Conservation (phyloP, 1,140 invertebrate genomes). For the Orchesella cincta region DNA sequence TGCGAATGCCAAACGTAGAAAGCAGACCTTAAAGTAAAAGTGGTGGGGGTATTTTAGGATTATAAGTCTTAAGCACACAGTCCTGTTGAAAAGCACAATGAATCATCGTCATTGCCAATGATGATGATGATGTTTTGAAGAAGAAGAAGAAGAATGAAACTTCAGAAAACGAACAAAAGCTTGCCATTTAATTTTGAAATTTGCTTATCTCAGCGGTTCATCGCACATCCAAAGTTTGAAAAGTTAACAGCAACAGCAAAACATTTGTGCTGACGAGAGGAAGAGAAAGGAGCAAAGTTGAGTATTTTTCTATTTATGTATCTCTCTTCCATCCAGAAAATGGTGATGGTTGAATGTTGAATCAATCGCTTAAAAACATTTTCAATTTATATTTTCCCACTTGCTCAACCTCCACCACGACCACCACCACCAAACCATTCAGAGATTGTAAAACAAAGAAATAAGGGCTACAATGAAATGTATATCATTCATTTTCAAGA, state of each 20-base stretch:
- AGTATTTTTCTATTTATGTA: neutral
- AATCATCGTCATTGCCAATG: neutral
- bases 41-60: too few relatives aligned
- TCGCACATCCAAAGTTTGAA: neutral
- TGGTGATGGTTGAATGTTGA: neutral
- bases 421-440: neutral
- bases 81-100: neutral
- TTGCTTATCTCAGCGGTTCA: slow-evolving; percentile 10
- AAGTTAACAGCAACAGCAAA: neutral
- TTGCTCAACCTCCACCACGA: neutral
- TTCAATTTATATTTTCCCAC: slow-evolving; percentile 17
- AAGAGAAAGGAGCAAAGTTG: neutral
- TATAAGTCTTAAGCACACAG: too few relatives aligned
- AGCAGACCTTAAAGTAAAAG: too few relatives aligned
- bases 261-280: neutral
- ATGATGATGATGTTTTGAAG: neutral
- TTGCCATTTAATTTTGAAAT: neutral
- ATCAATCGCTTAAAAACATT: slow-evolving; percentile 25
- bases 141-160: neutral
- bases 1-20: too few relatives aligned
- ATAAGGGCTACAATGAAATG: neutral
- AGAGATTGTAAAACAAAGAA: slow-evolving; percentile 20
- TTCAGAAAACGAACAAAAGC: neutral
- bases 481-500: neutral
- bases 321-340: neutral